These are phyloP conservation scores for Aphelinus atriplicis DNA, from an alignment of 1,140 invertebrate genomes.

Conservation along the genomic window DNA sequence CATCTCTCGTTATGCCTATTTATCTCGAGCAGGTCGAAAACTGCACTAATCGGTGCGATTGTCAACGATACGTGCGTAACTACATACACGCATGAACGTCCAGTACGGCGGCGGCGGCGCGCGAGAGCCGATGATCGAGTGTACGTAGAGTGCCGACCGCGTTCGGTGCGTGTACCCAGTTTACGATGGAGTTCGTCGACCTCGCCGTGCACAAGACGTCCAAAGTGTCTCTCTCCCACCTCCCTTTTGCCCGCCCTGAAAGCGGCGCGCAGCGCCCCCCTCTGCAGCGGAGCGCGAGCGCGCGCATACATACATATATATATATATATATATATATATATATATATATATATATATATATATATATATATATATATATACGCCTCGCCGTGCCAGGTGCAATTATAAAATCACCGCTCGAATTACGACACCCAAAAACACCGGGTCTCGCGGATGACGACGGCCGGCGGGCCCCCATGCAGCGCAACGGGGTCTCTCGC, in stretches of 20 bases:
- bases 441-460: no score
- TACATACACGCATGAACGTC: no score
- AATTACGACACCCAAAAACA: no score
- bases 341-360: background rate
- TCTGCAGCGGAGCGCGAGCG: background rate
- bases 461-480: no score
- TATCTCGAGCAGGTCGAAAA: no score
- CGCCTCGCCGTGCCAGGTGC: no score
- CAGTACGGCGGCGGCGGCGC: no score
- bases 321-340: background rate
- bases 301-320: background rate
- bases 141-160: slow-evolving; percentile 15
- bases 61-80: no score
- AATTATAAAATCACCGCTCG: no score
- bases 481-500: no score
- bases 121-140: background rate
- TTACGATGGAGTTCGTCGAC: slow-evolving; percentile 33
- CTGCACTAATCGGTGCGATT: no score
- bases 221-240: slow-evolving; percentile 8
- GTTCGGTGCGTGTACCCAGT: slow-evolving; percentile 22
- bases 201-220: slow-evolving; percentile 14
- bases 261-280: background rate
- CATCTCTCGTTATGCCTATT: no score
- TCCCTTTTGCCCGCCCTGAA: background rate
- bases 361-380: background rate